phyloP scores from a whole-genome alignment of 2,113 vertebrate genomes.

The Chloebia gouldiae region DNA sequence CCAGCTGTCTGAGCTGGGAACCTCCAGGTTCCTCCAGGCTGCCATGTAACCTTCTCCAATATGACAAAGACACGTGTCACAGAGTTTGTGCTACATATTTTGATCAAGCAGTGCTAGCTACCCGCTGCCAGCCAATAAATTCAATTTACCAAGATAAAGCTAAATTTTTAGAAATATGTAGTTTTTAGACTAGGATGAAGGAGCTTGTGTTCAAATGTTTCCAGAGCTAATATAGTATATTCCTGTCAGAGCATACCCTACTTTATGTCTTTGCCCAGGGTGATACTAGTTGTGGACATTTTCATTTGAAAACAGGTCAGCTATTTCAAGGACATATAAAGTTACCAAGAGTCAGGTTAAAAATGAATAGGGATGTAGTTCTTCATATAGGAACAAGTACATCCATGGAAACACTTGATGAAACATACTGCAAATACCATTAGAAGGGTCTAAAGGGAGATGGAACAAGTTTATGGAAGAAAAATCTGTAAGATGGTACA shows the following conservation, averaged over 20 bases:
- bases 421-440: not conserved
- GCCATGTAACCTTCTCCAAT: not conserved
- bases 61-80: not conserved
- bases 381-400: not conserved
- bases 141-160: not conserved
- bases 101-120: not conserved
- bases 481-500: not conserved
- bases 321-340: not conserved
- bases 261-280: not conserved
- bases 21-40: not conserved
- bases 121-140: not conserved
- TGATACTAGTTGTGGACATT: not conserved
- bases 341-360: not conserved
- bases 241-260: not conserved
- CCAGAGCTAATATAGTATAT: not conserved
- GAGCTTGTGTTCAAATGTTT: not conserved
- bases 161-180: not conserved
- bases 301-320: not conserved
- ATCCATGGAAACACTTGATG: not conserved
- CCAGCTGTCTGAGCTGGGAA: not conserved
- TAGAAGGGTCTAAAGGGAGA: not conserved
- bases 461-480: not conserved
- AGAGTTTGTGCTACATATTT: not conserved
- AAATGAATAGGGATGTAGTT: not conserved
- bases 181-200: not conserved